Base-by-base conservation (phyloP, 2,888 invertebrate genomes). In the Ceramica pisi region DNA sequence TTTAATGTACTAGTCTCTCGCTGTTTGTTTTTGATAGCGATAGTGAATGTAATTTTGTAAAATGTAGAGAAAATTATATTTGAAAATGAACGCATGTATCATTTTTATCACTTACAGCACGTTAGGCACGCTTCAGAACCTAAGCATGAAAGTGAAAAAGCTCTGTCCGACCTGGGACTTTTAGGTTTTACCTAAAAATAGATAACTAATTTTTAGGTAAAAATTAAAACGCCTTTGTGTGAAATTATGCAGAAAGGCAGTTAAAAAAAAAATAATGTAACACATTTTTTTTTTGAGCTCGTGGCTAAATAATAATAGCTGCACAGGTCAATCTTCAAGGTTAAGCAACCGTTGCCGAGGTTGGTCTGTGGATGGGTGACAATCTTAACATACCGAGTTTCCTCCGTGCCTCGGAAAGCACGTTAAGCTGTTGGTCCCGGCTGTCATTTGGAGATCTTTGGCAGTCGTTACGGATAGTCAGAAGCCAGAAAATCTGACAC, bases 1-100 rank as follows among this genome's bases (percentile, higher is more conserved):
- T 71, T 80, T 81, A 84, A 81, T 85, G 82, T 71, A 84, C 90
- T 90, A 90, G 89, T 90, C 89, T 86, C 65, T 53, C 70, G 71
- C 72, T 85, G 82, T 84, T 87, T 80, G 80, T 80, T 84, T 82
- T 83, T 82, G 78, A 73, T 53, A 48, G 59, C 41, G 8, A 35
- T 56, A 21, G 26, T 21, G 51, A n/a, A 44, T 51, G 35, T 12
- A 12, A 59, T 44, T 67, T 78, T 38, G 8, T 56, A 16, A 57
- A 78, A 78, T 75, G 21, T 71, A 78, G 46, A n/a, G 16, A 1
- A 44, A 53, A 59, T 59, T 35, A 77, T 73, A 53, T 74, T 59
- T 53, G 26, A 41, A 26, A 77, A 80, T 67, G 53, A 53, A 65
- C 48, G 62, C 80, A 62, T 80, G 53, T 64, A 67, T 65, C 50